Evolutionary conservation across 2,113 vertebrate species (phyloP).

Genomic region (Megaleporinus macrocephalus): DNA sequence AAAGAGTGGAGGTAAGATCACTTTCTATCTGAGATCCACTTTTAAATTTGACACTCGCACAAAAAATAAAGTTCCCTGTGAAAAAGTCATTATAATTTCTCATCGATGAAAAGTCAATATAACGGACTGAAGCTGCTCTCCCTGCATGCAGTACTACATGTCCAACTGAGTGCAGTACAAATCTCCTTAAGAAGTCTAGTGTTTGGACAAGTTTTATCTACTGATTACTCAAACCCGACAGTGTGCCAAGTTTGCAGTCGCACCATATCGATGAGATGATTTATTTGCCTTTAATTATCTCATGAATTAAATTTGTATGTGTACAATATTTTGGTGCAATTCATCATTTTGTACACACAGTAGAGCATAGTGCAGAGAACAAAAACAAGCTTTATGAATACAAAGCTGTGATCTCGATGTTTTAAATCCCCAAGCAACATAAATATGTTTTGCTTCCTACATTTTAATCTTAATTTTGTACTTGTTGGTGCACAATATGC

Average conservation of each 20-base stretch:
- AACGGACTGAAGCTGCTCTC: not conserved
- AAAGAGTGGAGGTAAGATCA: constrained; percentile 74
- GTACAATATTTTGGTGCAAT: not conserved
- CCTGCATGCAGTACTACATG: not conserved
- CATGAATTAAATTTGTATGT: constrained; percentile 9
- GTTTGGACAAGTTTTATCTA: constrained; percentile 4
- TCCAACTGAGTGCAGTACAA: constrained; percentile 2
- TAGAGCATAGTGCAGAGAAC: not conserved
- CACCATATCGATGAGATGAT: constrained; percentile 14
- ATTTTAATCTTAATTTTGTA: too few relatives aligned
- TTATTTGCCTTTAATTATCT: constrained; percentile 21
- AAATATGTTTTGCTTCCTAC: too few relatives aligned
- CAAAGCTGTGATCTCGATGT: too few relatives aligned
- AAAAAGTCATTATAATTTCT: not conserved
- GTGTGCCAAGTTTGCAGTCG: not conserved
- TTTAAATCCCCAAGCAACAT: too few relatives aligned
- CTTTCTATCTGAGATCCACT: not conserved
- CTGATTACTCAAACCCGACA: constrained; percentile 17
- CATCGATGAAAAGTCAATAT: not conserved
- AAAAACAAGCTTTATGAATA: too few relatives aligned
- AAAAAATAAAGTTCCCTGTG: not conserved
- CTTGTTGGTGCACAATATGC: too few relatives aligned
- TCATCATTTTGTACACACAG: not conserved
- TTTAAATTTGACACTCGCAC: not conserved
- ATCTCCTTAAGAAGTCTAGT: constrained; percentile 25